phyloP scores from a whole-genome alignment of 2,797 vertebrate species.

The Muscicapa striata region DNA sequence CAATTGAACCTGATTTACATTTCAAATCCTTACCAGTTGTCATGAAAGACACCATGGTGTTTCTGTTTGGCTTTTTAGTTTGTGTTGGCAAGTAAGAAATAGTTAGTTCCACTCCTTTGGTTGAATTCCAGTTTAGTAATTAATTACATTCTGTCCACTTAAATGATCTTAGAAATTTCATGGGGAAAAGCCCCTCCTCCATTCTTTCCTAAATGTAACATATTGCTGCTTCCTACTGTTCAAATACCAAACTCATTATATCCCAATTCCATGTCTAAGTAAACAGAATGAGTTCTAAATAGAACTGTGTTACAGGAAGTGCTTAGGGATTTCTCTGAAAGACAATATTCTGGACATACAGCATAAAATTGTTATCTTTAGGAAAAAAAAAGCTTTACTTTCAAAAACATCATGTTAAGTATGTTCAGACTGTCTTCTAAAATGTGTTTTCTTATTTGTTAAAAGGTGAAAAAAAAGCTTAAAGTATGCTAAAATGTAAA shows the following conservation, averaged over 20 bases:
- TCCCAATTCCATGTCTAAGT: neutral
- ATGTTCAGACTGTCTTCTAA: neutral
- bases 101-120: neutral
- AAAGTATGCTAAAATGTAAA: neutral
- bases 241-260: conserved; percentile 11
- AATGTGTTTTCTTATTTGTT: neutral
- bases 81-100: neutral
- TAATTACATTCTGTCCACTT: conserved; percentile 7
- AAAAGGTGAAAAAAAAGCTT: neutral
- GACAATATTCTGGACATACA: neutral
- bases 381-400: neutral
- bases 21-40: neutral
- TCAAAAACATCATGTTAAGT: neutral
- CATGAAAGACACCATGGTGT: neutral
- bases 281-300: conserved; percentile 6
- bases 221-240: conserved; percentile 3
- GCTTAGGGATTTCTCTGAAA: conserved; percentile 1
- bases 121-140: conserved; percentile 16
- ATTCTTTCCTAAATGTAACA: neutral
- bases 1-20: neutral
- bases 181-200: neutral
- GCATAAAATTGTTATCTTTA: neutral
- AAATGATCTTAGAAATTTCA: neutral
- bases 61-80: neutral
- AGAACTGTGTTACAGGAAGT: neutral